Evolutionary conservation across 2,888 invertebrate genomes (phyloP).

Genomic region (Eristalinus sepulchralis): DNA sequence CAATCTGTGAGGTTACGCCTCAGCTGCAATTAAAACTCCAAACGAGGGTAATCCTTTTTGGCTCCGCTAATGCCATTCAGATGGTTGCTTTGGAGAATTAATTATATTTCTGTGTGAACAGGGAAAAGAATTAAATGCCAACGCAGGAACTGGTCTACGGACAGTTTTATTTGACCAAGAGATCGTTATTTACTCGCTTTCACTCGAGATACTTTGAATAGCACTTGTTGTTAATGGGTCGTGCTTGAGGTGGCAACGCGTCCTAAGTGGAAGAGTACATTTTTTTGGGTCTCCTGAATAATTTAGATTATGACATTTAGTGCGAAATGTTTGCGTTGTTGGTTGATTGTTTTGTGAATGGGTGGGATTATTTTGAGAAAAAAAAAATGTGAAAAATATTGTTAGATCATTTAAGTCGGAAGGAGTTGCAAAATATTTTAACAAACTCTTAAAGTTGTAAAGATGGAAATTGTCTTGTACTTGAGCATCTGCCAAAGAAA

Average conservation of each 20-base stretch:
- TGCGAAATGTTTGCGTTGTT: background rate
- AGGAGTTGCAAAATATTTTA: background rate
- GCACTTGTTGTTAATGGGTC: conserved; percentile 26
- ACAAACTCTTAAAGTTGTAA: background rate
- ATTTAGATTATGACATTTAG: conserved; percentile 11
- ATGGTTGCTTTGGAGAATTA: conserved; percentile 31
- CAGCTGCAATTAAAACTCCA: conserved; percentile 30
- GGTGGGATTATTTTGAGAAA: background rate
- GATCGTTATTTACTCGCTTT: conserved; percentile 12
- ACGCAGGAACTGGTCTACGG: conserved; percentile 3
- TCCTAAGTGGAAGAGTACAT: conserved; percentile 15
- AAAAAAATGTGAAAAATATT: background rate
- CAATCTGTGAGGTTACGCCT: conserved; percentile 45
- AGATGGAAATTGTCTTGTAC: no score
- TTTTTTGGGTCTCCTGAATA: background rate
- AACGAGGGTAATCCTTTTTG: conserved; percentile 29
- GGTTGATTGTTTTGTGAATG: background rate
- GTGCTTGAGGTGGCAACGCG: conserved; percentile 19
- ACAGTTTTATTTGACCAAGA: conserved; percentile 24
- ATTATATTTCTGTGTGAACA: conserved; percentile 9
- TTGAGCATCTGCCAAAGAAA: no score
- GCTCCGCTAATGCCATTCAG: conserved; percentile 34
- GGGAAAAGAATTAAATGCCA: background rate
- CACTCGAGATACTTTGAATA: conserved; percentile 31
- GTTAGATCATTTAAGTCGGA: background rate